These are phyloP conservation scores for Porites cylindrica DNA, from an alignment of 92 coral and sea anemone genomes.

Conservation along the genomic window DNA sequence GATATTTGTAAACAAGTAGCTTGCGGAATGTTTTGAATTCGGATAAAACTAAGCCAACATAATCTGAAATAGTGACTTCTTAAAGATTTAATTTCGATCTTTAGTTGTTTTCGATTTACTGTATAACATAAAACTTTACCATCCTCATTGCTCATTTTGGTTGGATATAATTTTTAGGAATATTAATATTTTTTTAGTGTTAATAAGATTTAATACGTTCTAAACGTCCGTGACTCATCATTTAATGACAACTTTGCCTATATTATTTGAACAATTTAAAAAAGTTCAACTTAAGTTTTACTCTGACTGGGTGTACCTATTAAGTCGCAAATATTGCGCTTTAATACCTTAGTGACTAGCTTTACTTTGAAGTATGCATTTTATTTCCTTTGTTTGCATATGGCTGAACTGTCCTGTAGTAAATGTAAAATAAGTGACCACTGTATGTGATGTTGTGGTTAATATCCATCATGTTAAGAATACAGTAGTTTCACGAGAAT, in stretches of 20 bases:
- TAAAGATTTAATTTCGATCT: background rate
- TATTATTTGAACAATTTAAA: background rate
- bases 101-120: background rate
- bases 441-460: no score
- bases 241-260: background rate
- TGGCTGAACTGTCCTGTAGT: no score
- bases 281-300: no score
- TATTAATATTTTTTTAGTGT: background rate
- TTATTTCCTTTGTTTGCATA: no score
- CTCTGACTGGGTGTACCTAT: no score
- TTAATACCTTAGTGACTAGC: no score
- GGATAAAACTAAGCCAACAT: slow-evolving; percentile 4
- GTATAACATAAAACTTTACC: background rate
- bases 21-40: slow-evolving; percentile 18
- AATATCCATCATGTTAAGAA: no score
- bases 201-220: no score
- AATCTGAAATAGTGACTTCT: slow-evolving; percentile 8
- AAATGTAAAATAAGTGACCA: no score
- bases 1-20: slow-evolving; percentile 27
- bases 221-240: background rate
- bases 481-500: background rate
- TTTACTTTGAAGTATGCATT: no score
- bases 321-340: no score
- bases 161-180: background rate
- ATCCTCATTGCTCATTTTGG: background rate